Base-by-base conservation (phyloP, 2,888 invertebrate species). In the Cosmopolites sordidus region DNA sequence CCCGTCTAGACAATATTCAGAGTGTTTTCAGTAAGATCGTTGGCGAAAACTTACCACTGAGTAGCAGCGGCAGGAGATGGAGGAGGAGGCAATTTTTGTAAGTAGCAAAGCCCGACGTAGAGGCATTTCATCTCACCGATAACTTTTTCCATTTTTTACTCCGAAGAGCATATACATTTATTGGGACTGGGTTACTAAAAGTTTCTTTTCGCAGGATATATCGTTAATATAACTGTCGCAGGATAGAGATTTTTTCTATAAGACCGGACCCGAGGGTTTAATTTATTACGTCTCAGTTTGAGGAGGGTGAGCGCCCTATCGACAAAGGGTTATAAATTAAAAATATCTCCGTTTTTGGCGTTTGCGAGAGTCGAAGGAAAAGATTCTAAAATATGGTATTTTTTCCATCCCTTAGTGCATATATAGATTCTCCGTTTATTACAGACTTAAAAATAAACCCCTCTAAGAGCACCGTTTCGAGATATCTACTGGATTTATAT, bases 171-270 rank as follows among this genome's bases (percentile, higher is more conserved):
- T 33, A 44, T 45, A 51, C 51, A 51, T 45, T 51, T 40, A 45
- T 45, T 44, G 17, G 40, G 40, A 27, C 16, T 2, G 22, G 40
- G 44, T 18, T 50, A 43, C 50, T 39, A 18, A 50, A 42, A 50
- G 44, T 44, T 50, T 39, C 27, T 22, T 22, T 22, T 50, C 44
- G 27, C 38, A 44, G 33, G 43, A 50, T 44, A 61, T 59, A 61
- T 61, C 58, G 56, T 60, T 62, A 62, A 60, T 51, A 45, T 60
- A 62, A 60, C 60, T 60, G 60, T 62, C 61, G 53, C 58, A 58
- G 58, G 58, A 54, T 54, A 49, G 46, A 46, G 53, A 58, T 52
- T 43, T 55, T 60, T 61, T 60, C 55, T 60, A 47, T 43, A 42
- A 54, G 47, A 45, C 45, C 54, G 42, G 38, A 54, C 58, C 58